These are phyloP conservation scores for Macrobrachium nipponense DNA, from an alignment of 1,140 invertebrate species.

Conservation along the genomic window DNA sequence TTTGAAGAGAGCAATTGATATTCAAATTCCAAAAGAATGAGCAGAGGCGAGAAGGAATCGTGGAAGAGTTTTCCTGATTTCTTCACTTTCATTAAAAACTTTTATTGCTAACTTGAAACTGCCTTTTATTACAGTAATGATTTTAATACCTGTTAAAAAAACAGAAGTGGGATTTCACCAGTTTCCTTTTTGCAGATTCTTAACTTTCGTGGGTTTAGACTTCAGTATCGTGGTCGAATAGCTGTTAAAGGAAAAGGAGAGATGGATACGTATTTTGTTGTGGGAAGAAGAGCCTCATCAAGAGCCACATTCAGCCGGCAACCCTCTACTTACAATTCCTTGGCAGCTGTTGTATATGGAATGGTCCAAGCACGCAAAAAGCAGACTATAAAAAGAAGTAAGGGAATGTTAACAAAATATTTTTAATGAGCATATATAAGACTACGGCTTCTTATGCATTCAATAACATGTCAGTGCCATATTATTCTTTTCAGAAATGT, in stretches of 20 bases:
- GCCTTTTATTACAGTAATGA: constrained; percentile 66
- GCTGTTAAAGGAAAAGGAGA: constrained; percentile 94
- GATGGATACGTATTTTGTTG: constrained; percentile 94
- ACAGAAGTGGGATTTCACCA: too few relatives aligned
- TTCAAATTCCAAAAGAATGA: constrained; percentile 88
- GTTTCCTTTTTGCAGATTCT: constrained; percentile 73
- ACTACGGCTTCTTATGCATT: too few relatives aligned
- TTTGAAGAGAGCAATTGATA: constrained; percentile 66
- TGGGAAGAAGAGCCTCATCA: constrained; percentile 73
- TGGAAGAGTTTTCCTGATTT: not conserved
- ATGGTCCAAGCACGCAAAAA: constrained; percentile 79
- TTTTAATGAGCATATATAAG: too few relatives aligned
- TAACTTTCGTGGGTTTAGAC: constrained; percentile 77
- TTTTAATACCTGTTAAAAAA: too few relatives aligned
- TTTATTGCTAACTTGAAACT: not conserved
- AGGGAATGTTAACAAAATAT: not conserved
- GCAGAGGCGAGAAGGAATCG: constrained; percentile 80
- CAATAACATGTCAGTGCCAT: too few relatives aligned
- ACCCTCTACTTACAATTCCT: constrained; percentile 77
- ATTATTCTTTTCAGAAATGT: too few relatives aligned
- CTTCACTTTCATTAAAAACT: not conserved
- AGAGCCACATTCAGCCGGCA: constrained; percentile 74
- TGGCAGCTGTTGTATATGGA: constrained; percentile 88
- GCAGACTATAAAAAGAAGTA: constrained; percentile 61
- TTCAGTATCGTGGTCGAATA: constrained; percentile 83